Conservation (phyloP, 2,113 vertebrate species). For the Nannobrachium achirus region DNA sequence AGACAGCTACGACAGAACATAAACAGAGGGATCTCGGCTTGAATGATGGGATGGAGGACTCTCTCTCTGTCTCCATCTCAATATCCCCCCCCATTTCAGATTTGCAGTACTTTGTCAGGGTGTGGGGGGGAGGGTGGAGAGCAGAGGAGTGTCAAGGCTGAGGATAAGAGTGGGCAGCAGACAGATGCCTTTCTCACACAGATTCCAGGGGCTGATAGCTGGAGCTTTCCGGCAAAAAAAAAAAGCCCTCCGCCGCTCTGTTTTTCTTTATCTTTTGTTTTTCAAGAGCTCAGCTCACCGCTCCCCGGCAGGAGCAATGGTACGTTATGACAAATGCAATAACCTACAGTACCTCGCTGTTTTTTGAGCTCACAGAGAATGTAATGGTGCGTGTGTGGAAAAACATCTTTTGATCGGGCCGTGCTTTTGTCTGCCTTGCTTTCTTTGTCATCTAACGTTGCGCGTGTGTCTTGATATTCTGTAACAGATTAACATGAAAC, state of each 20-base stretch:
- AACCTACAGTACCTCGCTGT: neutral
- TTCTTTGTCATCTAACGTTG: no score
- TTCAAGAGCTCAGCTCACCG: slow-evolving; percentile 14
- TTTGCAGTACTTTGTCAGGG: slow-evolving; percentile 29
- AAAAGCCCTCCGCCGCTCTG: slow-evolving; percentile 13
- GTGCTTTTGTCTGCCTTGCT: no score
- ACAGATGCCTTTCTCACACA: slow-evolving; percentile 24
- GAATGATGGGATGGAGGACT: slow-evolving; percentile 1
- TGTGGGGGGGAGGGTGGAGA: slow-evolving; percentile 28
- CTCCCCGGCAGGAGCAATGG: neutral
- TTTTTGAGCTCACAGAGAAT: neutral
- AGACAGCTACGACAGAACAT: slow-evolving; percentile 14
- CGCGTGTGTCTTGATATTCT: no score
- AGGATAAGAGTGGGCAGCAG: slow-evolving; percentile 23
- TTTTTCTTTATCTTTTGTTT: slow-evolving; percentile 36
- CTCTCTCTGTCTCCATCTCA: neutral
- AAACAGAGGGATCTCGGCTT: slow-evolving; percentile 19
- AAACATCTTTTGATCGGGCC: neutral
- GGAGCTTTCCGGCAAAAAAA: slow-evolving; percentile 3
- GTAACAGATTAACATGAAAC: no score
- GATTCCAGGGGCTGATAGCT: slow-evolving; percentile 24
- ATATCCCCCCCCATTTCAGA: slow-evolving; percentile 31
- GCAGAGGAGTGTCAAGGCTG: slow-evolving; percentile 11
- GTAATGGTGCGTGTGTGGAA: neutral
- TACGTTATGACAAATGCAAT: neutral